A percentile compares a stretch with the other conserved stretches of the same genome.
Conservation (phyloP, 64 coral and sea anemone species). For the Stylophora pistillata region DNA sequence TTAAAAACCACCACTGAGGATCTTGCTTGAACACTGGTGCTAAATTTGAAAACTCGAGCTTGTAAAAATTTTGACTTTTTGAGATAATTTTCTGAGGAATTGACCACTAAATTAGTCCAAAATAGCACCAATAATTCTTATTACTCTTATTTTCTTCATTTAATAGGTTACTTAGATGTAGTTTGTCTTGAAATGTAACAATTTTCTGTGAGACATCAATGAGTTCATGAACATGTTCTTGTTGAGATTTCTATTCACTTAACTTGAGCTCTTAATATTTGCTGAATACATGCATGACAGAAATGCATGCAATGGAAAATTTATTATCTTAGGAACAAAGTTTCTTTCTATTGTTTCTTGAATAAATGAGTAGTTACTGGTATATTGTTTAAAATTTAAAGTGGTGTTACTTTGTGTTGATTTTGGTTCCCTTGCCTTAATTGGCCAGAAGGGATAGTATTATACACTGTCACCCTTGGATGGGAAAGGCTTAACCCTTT, state of each 20-base stretch:
- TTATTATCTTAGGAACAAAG: no score
- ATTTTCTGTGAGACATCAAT: neutral
- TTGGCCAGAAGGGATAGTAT: no score
- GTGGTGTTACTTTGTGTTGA: no score
- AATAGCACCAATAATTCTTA: neutral
- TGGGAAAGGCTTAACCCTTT: no score
- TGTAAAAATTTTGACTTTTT: neutral
- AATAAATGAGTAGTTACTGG: no score
- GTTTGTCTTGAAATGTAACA: neutral
- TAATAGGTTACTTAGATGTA: neutral
- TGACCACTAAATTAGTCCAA: neutral
- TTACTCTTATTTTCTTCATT: neutral
- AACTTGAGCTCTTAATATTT: neutral
- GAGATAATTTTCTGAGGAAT: neutral
- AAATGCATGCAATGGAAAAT: no score
- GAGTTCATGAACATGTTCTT: neutral
- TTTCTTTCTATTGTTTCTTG: no score
- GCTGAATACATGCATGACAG: no score
- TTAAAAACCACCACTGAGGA: no score
- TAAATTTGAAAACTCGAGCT: neutral
- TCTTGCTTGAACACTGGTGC: neutral
- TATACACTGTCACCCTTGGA: no score
- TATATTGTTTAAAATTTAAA: no score
- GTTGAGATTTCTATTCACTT: constrained; percentile 1
- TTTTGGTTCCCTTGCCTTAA: no score